Evolutionary conservation across 2,888 invertebrate genomes (phyloP).

Genomic region (Beris chalybata): DNA sequence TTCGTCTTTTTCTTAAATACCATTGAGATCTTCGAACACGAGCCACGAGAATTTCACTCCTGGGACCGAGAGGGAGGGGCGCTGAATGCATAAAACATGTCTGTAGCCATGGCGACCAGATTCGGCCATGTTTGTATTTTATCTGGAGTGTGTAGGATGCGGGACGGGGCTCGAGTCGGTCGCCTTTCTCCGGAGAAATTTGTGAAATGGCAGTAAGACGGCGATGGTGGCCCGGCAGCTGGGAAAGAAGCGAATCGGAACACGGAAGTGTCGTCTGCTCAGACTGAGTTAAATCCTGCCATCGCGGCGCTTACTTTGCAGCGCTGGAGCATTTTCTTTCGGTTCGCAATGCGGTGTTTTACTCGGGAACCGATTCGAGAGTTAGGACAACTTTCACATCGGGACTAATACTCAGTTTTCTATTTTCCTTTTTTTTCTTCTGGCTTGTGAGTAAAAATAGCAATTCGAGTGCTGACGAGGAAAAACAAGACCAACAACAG

Average conservation of each 20-base stretch:
- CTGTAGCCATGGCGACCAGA: conserved; percentile 37
- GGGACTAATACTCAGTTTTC: no score
- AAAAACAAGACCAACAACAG: conserved; percentile 14
- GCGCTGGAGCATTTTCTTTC: background rate
- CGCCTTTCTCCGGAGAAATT: conserved; percentile 3
- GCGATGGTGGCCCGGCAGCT: background rate
- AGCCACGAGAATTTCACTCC: background rate
- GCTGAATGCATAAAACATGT: conserved; percentile 34
- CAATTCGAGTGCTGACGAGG: background rate
- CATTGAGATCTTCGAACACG: background rate
- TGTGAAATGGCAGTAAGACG: background rate
- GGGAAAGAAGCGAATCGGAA: background rate
- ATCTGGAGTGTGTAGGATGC: conserved; percentile 11
- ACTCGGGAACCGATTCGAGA: conserved; percentile 2
- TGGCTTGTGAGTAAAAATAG: conserved; percentile 24
- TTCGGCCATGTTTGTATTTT: conserved; percentile 37
- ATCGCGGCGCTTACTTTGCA: conserved; percentile 2
- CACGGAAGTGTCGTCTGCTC: conserved; percentile 6
- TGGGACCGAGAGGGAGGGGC: conserved; percentile 21
- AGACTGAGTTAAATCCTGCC: background rate
- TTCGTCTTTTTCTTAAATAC: no score
- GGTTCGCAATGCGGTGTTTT: conserved; percentile 11
- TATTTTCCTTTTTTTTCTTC: no score
- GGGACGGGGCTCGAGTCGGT: conserved; percentile 3
- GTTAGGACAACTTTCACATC: no score